A percentile compares a stretch with the other conserved stretches of the same genome.
Evolutionary conservation across 1,140 invertebrate species (phyloP).

Genomic region (Scaptodrosophila lebanonensis): DNA sequence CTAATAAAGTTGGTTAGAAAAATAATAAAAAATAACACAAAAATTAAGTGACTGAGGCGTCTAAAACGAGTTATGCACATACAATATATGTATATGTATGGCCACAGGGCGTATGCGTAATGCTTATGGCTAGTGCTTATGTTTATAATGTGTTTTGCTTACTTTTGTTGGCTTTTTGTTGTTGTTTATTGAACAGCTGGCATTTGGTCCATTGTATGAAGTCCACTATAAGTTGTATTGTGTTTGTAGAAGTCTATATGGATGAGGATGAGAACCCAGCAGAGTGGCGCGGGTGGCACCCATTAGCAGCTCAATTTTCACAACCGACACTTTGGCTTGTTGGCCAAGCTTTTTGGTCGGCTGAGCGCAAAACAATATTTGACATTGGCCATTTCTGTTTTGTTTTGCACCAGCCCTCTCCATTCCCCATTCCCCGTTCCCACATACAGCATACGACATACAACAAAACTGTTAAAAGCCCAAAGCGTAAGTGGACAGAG

Average conservation of each 20-base stretch:
- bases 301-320: slow-evolving; percentile 73
- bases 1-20: slow-evolving; percentile 63
- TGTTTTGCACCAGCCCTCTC: neutral
- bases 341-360: slow-evolving; percentile 23
- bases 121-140: slow-evolving; percentile 18
- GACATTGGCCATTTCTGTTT: slow-evolving; percentile 26
- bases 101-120: slow-evolving; percentile 32
- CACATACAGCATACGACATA: no score
- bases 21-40: neutral
- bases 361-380: slow-evolving; percentile 58
- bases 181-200: slow-evolving; percentile 20
- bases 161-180: slow-evolving; percentile 12
- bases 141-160: neutral
- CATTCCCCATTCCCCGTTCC: slow-evolving; percentile 5
- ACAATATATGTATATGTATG: slow-evolving; percentile 5
- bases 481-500: slow-evolving; percentile 45
- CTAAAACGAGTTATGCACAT: no score
- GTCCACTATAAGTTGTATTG: slow-evolving; percentile 8
- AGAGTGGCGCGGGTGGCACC: slow-evolving; percentile 20
- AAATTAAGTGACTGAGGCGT: slow-evolving; percentile 38
- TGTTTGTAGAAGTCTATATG: slow-evolving; percentile 29
- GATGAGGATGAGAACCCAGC: no score
- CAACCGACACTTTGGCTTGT: slow-evolving; percentile 34
- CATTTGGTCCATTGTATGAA: no score
- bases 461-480: slow-evolving; percentile 65